phyloP scores from a whole-genome alignment of 2,888 invertebrate species.

The Nomada fucata region DNA sequence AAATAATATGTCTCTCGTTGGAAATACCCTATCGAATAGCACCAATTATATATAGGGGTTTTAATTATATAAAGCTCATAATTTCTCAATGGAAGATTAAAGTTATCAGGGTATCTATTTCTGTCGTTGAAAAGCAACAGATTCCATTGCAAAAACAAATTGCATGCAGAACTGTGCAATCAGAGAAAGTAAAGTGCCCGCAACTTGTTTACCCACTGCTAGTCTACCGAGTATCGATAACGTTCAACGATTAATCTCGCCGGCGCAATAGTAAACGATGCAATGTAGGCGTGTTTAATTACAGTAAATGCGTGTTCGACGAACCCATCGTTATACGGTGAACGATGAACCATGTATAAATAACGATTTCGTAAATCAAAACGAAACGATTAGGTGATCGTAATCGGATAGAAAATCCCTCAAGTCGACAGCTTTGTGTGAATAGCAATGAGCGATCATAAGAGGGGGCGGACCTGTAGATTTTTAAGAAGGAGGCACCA shows the following conservation, averaged over 20 bases:
- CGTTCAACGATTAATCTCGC: constrained; percentile 4
- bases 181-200: constrained; percentile 3
- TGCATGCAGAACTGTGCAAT: neutral
- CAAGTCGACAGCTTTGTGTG: neutral
- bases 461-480: constrained; percentile 5
- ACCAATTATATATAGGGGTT: neutral
- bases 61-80: neutral
- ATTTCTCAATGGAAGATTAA: neutral
- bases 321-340: neutral
- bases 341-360: neutral
- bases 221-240: constrained; percentile 20
- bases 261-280: constrained; percentile 22
- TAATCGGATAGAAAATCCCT: constrained; percentile 3
- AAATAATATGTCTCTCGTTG: too few species aligned
- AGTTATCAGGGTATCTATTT: neutral
- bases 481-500: constrained; percentile 2
- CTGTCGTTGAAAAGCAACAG: neutral
- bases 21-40: neutral
- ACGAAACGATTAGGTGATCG: constrained; percentile 7
- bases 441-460: constrained; percentile 20
- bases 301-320: constrained; percentile 6
- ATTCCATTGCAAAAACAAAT: neutral
- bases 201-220: constrained; percentile 22
- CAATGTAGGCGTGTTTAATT: neutral
- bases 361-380: constrained; percentile 5